Base-by-base conservation (phyloP, 53 echinoderm and acorn worm genomes). In the Echinometra lucunter region DNA sequence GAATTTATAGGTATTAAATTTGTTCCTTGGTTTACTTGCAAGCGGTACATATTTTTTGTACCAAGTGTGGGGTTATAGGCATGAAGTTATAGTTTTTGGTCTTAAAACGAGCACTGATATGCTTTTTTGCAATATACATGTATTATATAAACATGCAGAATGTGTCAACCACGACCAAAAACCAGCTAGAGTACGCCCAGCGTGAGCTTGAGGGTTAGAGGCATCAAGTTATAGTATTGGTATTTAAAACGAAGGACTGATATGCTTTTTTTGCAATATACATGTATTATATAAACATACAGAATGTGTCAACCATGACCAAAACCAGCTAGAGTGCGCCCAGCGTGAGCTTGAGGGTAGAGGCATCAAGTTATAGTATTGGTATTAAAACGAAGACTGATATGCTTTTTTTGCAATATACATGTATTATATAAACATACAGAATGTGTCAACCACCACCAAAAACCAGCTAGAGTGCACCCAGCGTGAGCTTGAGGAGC, bases 151-250 rank as follows among this genome's bases (percentile, higher is more conserved):
- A 34, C 32, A 12, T 12, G 66, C 94, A 97, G 97, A 94, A 66
- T 90, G 49, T 93, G 28, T 95, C 78, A 57, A 90, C 95, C 45
- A 88, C 74, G 11, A 35, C 90, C 42, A 95, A 97, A 58, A 95
- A 94, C 40, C 63, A 94, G 66, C 45, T 94, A 1, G 94, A 94
- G 28, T 94, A 44, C 18, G 66, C 94, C 60, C 85, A 94, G 85
- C 94, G 85, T 40, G 94, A 94, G 82, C 38, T 98, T 23, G 97
- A 98, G n/a, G 95, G 80, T 72, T 95, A 44, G 95, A 97, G 93
- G n/a, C n/a, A n/a, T n/a, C n/a, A n/a, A n/a, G n/a, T n/a, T 56
- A 3, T 56, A 16, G 13, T 32, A 15, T 69, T 69, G 12, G 13
- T 63, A 6, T 23, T 63, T 25, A 25, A 0, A 21, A n/a, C n/a